Conservation (phyloP, 2,797 vertebrate species). For the Poecile montanus region DNA sequence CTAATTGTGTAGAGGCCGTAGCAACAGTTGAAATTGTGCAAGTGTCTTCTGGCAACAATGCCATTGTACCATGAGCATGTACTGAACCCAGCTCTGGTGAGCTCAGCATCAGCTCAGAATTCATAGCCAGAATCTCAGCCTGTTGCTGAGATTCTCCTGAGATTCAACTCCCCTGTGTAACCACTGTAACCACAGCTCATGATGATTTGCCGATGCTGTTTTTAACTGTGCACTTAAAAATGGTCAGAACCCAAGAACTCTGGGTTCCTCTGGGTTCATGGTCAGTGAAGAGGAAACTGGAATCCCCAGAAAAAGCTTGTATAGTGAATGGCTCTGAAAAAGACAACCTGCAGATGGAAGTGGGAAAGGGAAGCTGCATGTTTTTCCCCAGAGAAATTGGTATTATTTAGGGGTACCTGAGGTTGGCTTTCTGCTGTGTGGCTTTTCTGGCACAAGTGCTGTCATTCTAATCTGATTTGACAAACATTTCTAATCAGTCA, state of each 20-base stretch:
- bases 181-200: background rate
- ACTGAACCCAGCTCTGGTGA: background rate
- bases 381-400: fast-evolving
- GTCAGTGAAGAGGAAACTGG: background rate
- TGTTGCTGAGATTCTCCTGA: background rate
- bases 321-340: background rate
- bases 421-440: background rate
- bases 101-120: background rate
- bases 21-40: background rate
- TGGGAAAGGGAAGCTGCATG: background rate
- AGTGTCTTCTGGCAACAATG: background rate
- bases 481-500: background rate
- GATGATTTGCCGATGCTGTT: background rate
- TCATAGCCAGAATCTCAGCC: background rate
- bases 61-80: fast-evolving
- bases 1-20: background rate
- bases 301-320: fast-evolving
- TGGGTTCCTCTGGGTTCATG: background rate
- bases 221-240: background rate
- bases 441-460: background rate
- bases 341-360: background rate
- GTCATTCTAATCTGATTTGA: background rate
- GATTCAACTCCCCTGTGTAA: too few species aligned
- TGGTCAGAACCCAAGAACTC: background rate
- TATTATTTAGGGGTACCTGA: background rate